phyloP scores from a whole-genome alignment of 2,797 vertebrate genomes.

The Phalanger gymnotis region DNA sequence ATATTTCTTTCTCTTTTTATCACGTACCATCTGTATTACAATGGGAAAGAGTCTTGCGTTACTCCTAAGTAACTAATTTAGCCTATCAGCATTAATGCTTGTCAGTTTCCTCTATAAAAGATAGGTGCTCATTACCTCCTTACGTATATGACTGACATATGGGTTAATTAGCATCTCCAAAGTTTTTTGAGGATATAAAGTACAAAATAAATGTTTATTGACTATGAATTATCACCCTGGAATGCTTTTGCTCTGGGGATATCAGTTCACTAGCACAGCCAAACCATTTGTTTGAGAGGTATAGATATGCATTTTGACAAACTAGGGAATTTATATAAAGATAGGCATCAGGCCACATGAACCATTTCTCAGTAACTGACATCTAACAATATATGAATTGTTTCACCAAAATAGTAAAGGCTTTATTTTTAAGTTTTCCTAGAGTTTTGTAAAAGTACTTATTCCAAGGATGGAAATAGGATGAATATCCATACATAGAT shows the following conservation, averaged over 20 bases:
- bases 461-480: neutral
- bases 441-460: neutral
- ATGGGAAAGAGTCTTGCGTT: neutral
- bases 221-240: slow-evolving; percentile 43
- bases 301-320: slow-evolving; percentile 9
- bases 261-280: neutral
- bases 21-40: neutral
- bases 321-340: slow-evolving; percentile 43
- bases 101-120: slow-evolving; percentile 28
- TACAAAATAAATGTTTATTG: neutral
- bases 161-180: slow-evolving; percentile 58
- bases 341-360: neutral
- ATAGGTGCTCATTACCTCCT: slow-evolving; percentile 23
- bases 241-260: neutral
- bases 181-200: slow-evolving; percentile 47
- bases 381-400: slow-evolving; percentile 47
- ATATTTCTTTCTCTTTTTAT: neutral
- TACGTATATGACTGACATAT: neutral
- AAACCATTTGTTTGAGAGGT: neutral
- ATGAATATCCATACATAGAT: neutral
- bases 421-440: slow-evolving; percentile 45
- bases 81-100: neutral
- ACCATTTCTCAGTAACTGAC: slow-evolving; percentile 7
- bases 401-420: slow-evolving; percentile 42
- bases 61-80: neutral